A percentile compares a stretch with the other conserved stretches of the same genome.
Conservation (phyloP, 2,797 vertebrate species). For the Cynodonichthys magdalenae region DNA sequence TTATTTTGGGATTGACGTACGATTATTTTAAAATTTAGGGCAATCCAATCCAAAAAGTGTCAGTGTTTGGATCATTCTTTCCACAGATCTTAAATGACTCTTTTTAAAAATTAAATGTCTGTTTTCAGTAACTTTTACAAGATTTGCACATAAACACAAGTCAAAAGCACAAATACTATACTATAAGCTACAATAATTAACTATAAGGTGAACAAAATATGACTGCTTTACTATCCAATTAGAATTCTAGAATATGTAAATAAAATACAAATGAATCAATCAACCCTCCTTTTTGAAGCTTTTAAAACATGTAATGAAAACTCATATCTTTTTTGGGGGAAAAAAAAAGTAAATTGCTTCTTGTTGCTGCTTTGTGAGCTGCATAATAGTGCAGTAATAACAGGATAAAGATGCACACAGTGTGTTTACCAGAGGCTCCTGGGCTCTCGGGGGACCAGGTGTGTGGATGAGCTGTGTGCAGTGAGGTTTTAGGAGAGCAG, state of each 20-base stretch:
- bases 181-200: too few species aligned
- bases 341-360: background rate
- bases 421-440: conserved; percentile 44
- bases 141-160: background rate
- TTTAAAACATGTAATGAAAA: background rate
- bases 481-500: conserved; percentile 32
- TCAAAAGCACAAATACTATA: background rate
- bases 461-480: conserved; percentile 28
- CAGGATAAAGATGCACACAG: conserved; percentile 20
- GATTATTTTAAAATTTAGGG: too few species aligned
- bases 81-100: too few species aligned
- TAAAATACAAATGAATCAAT: too few species aligned
- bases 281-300: background rate
- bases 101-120: too few species aligned
- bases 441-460: conserved; percentile 42
- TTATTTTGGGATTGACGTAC: too few species aligned
- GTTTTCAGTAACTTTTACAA: background rate
- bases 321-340: background rate
- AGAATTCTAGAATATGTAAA: too few species aligned
- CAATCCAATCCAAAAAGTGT: too few species aligned
- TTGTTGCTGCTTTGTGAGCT: background rate
- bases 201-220: background rate
- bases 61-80: too few species aligned
- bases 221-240: background rate
- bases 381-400: conserved; percentile 10